phyloP scores from a whole-genome alignment of 2,113 vertebrate species.

The Ceyx melanurus region DNA sequence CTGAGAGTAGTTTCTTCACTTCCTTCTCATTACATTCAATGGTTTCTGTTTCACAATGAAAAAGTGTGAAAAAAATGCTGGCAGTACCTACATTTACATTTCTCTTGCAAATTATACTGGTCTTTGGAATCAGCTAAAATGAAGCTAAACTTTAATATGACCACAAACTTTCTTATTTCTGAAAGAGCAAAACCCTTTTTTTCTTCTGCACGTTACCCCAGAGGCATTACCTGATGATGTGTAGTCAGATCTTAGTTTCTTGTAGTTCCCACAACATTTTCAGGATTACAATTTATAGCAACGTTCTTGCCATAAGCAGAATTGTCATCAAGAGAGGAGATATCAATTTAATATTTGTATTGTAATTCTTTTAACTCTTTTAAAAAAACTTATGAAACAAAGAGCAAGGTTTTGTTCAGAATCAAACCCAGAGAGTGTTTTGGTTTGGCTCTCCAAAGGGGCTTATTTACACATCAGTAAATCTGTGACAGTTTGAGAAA shows the following conservation, averaged over 20 bases:
- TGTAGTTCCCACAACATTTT: background rate
- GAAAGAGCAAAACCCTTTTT: background rate
- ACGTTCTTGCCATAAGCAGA: background rate
- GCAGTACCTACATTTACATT: background rate
- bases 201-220: background rate
- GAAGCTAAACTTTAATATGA: background rate
- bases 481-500: background rate
- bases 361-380: background rate
- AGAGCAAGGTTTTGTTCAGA: background rate
- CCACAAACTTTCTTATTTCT: background rate
- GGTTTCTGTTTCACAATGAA: slow-evolving; percentile 55
- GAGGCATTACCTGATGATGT: background rate
- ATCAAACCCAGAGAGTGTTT: background rate
- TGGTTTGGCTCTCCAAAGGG: background rate
- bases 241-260: slow-evolving; percentile 1
- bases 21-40: background rate
- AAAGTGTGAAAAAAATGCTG: slow-evolving; percentile 19
- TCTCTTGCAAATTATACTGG: background rate
- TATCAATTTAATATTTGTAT: background rate
- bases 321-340: background rate
- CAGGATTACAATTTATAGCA: background rate
- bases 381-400: background rate
- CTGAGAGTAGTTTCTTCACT: slow-evolving; percentile 42
- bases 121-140: background rate
- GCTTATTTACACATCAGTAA: background rate